These are phyloP conservation scores for Melieria picta DNA, from an alignment of 2,888 invertebrate genomes.

Conservation along the genomic window DNA sequence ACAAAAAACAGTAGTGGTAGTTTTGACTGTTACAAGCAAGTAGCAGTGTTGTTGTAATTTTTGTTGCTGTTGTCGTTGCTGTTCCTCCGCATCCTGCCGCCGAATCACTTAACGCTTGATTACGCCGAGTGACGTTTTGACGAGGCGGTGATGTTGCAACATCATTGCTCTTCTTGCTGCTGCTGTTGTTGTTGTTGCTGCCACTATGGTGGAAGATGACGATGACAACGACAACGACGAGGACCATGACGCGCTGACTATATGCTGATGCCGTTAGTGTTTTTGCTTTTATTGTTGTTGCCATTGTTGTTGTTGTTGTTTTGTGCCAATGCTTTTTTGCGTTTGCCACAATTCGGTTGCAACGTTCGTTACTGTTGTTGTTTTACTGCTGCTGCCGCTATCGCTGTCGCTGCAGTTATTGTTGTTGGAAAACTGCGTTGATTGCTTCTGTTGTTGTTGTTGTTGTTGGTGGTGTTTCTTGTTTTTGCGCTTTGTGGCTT, in stretches of 20 bases:
- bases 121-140: constrained; percentile 59
- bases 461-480: constrained; percentile 2
- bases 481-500: constrained; percentile 13
- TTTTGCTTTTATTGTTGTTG: background rate
- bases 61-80: constrained; percentile 8
- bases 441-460: background rate
- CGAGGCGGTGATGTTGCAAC: constrained; percentile 55
- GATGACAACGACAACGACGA: constrained; percentile 23
- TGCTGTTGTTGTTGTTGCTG: constrained; percentile 43
- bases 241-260: constrained; percentile 31
- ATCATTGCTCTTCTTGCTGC: constrained; percentile 37
- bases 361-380: background rate
- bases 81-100: constrained; percentile 46
- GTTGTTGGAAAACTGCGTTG: background rate
- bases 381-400: constrained; percentile 28
- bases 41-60: constrained; percentile 7
- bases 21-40: background rate
- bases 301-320: background rate
- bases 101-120: constrained; percentile 63
- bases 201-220: background rate
- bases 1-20: background rate
- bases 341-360: background rate
- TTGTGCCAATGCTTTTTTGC: background rate
- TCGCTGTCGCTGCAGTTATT: background rate
- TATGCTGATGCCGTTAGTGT: constrained; percentile 19